Base-by-base conservation (phyloP, 2,888 invertebrate genomes). In the Napeogenes sylphis region DNA sequence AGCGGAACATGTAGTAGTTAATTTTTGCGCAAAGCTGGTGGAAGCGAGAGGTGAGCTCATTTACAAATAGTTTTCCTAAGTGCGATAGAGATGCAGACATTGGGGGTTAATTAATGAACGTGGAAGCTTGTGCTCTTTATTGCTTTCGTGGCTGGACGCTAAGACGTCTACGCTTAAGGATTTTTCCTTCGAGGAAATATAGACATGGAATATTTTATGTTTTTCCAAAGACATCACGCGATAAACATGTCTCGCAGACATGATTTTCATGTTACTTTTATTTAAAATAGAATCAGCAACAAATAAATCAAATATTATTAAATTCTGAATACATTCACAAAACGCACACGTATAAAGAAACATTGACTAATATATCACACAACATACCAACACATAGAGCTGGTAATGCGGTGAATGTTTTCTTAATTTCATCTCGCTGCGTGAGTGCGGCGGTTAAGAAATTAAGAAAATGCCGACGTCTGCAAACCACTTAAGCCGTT, bases 41-140 rank as follows among this genome's bases (percentile, higher is more conserved):
- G 63, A 84, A 91, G 80, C 67, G 87, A 85, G 91, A 90, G 73
- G 79, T 74, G 66, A 71, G 76, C 87, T 91, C 90, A 91, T 91
- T 91, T 91, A 90, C 84, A 84, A 85, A 84, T 86, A 83, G 83
- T 85, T 84, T 81, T 72, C 72, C 71, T 71, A 76, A 76, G 91
- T 83, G 81, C 67, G 83, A 91, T 79, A 61, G 85, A 73, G 91
- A 90, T 65, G 76, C 83, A 63, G 69, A 73, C 74, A 80, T 77
- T 75, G 80, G 85, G 86, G 86, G 90, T 90, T 91, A 91, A 91
- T 91, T 91, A 91, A 91, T 91, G 91, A 91, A 91, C 88, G 91
- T 90, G 84, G 90, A 91, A 90, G 91, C 87, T 85, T 87, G 91
- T 88, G 89, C 87, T 90, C 90, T 90, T 90, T 90, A 90, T 90